Conservation (phyloP, 2,888 invertebrate genomes). For the Creontiades dilutus region DNA sequence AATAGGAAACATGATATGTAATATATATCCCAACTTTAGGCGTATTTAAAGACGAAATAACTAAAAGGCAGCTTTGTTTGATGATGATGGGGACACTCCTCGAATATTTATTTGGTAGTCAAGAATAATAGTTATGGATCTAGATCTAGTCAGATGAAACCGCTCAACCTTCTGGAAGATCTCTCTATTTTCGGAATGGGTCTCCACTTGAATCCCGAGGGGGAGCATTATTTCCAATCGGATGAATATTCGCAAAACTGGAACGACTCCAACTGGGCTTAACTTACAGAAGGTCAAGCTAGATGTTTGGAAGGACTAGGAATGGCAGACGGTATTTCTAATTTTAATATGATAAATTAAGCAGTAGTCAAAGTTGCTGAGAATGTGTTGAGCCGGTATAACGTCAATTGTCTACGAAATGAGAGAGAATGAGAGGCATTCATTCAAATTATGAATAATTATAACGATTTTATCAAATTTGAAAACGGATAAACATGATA, state of each 20-base stretch:
- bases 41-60: too few species aligned
- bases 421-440: neutral
- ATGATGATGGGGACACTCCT: too few species aligned
- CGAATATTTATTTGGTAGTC: too few species aligned
- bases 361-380: neutral
- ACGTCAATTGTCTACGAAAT: neutral
- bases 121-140: too few species aligned
- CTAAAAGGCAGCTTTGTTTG: too few species aligned
- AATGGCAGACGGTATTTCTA: neutral
- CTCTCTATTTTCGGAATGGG: neutral
- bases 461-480: too few species aligned
- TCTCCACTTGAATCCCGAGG: neutral
- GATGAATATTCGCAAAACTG: slow-evolving; percentile 2
- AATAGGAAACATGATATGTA: too few species aligned
- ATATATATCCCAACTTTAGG: too few species aligned
- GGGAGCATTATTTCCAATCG: slow-evolving; percentile 8
- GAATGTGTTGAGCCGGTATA: neutral
- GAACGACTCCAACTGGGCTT: neutral
- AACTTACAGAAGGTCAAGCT: too few species aligned
- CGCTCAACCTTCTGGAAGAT: neutral
- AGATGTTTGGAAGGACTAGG: neutral
- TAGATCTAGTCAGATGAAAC: too few species aligned
- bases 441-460: neutral
- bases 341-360: neutral
- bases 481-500: too few species aligned